Evolutionary conservation across 2,113 vertebrate species (phyloP).

Genomic region (Psophia crepitans): DNA sequence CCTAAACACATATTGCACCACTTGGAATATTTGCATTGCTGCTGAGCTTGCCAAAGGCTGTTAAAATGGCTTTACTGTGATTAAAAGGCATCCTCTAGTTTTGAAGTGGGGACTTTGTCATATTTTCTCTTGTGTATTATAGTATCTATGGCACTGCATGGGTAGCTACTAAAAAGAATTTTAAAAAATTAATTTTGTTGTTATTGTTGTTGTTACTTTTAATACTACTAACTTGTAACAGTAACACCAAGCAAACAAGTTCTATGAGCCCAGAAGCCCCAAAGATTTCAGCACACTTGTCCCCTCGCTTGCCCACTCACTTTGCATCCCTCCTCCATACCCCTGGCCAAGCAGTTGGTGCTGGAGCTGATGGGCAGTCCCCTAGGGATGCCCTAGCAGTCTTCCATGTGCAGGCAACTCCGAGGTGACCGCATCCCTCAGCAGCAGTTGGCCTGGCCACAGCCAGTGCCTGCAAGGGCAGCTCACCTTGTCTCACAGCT

Average conservation of each 20-base stretch:
- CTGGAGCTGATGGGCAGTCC: background rate
- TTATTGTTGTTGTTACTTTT: background rate
- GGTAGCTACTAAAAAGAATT: background rate
- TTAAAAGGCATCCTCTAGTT: background rate
- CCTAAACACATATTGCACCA: background rate
- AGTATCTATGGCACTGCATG: background rate
- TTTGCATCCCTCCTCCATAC: background rate
- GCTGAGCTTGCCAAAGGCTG: background rate
- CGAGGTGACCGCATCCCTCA: background rate
- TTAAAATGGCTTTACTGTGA: background rate
- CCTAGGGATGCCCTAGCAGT: background rate
- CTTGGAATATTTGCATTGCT: conserved; percentile 12
- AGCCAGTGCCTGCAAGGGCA: background rate
- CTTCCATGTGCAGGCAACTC: background rate
- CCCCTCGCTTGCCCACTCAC: accelerated
- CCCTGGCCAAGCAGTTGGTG: background rate
- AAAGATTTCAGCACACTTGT: background rate
- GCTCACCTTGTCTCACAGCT: background rate
- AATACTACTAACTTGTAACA: background rate
- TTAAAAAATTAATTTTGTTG: background rate
- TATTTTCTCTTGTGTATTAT: background rate
- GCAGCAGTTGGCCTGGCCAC: background rate
- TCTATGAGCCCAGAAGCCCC: background rate
- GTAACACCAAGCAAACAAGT: background rate
- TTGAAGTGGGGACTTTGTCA: background rate